Evolutionary conservation across 2,797 vertebrate species (phyloP).

Genomic region (Sebastes reedi): DNA sequence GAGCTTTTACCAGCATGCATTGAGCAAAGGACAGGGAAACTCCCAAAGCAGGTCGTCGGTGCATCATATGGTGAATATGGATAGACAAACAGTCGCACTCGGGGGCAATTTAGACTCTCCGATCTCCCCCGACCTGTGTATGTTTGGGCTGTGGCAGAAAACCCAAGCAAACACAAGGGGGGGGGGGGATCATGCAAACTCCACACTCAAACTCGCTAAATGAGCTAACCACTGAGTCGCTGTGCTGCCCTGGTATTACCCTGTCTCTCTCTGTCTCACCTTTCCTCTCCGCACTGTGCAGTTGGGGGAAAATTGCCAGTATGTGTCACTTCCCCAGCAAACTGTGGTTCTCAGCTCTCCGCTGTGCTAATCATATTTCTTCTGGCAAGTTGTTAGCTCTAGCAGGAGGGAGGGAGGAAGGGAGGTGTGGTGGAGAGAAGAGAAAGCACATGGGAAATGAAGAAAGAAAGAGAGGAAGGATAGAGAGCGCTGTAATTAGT

Average conservation of each 20-base stretch:
- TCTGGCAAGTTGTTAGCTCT: slow-evolving; percentile 66
- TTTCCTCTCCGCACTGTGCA: slow-evolving; percentile 38
- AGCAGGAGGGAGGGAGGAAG: slow-evolving; percentile 32
- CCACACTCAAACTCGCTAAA: slow-evolving; percentile 35
- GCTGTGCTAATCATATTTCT: slow-evolving; percentile 76
- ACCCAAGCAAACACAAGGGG: slow-evolving; percentile 15
- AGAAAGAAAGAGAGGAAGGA: slow-evolving; percentile 19
- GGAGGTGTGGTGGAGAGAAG: slow-evolving; percentile 26
- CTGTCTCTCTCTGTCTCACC: slow-evolving; percentile 44
- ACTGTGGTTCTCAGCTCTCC: slow-evolving; percentile 60
- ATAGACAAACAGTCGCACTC: slow-evolving; percentile 48
- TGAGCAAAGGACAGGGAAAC: slow-evolving; percentile 22
- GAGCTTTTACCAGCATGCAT: slow-evolving; percentile 40
- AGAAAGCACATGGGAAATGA: slow-evolving; percentile 35
- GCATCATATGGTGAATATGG: slow-evolving; percentile 25
- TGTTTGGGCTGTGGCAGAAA: slow-evolving; percentile 45
- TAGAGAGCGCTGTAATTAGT: slow-evolving; percentile 64
- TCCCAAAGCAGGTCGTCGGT: slow-evolving; percentile 12
- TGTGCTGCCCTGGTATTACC: slow-evolving; percentile 54
- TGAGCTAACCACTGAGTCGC: slow-evolving; percentile 51
- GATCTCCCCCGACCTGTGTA: slow-evolving; percentile 28
- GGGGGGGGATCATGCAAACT: slow-evolving; percentile 33
- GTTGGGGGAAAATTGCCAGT: slow-evolving; percentile 43
- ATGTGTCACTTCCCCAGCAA: slow-evolving; percentile 52
- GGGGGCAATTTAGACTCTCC: slow-evolving; percentile 41